phyloP scores from a whole-genome alignment of 23 tunicate genomes.

The Trididemnum miniatum region DNA sequence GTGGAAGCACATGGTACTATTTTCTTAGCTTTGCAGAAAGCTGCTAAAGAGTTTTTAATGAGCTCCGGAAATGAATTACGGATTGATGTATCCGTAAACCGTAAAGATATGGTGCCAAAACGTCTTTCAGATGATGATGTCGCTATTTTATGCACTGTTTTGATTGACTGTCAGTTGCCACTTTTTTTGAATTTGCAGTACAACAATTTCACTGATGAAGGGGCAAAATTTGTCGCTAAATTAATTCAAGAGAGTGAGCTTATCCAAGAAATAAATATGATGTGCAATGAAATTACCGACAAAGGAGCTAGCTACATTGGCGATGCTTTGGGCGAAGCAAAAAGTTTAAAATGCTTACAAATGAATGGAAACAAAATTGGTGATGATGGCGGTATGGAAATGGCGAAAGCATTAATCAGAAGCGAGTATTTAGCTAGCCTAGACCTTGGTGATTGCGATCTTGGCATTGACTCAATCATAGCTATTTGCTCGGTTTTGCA shows the following conservation, averaged over 20 bases:
- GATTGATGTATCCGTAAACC: constrained; percentile 69
- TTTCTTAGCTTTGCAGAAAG: constrained; percentile 50
- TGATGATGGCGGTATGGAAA: constrained; percentile 74
- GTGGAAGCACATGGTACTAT: constrained; percentile 58
- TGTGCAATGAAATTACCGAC: constrained; percentile 85
- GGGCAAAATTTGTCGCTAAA: constrained; percentile 46
- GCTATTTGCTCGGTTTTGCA: constrained; percentile 69
- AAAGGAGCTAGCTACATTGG: constrained; percentile 77
- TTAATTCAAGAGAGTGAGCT: constrained; percentile 54
- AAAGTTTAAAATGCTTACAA: constrained; percentile 52
- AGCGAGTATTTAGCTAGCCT: constrained; percentile 51
- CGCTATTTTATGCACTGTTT: constrained; percentile 52
- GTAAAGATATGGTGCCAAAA: constrained; percentile 37
- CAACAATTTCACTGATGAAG: constrained; percentile 78
- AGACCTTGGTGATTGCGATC: constrained; percentile 85
- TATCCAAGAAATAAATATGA: constrained; percentile 52
- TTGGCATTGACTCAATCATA: constrained; percentile 74
- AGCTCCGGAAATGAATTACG: constrained; percentile 44
- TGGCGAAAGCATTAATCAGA: constrained; percentile 71
- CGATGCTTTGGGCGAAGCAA: constrained; percentile 47
- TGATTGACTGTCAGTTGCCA: constrained; percentile 57
- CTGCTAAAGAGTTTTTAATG: constrained; percentile 65
- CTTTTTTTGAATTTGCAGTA: constrained; percentile 63
- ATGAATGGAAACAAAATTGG: constrained; percentile 91
- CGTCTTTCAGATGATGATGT: constrained; percentile 50